These are phyloP conservation scores for Eupithecia subumbrata DNA, from an alignment of 2,888 invertebrate genomes.

Conservation along the genomic window DNA sequence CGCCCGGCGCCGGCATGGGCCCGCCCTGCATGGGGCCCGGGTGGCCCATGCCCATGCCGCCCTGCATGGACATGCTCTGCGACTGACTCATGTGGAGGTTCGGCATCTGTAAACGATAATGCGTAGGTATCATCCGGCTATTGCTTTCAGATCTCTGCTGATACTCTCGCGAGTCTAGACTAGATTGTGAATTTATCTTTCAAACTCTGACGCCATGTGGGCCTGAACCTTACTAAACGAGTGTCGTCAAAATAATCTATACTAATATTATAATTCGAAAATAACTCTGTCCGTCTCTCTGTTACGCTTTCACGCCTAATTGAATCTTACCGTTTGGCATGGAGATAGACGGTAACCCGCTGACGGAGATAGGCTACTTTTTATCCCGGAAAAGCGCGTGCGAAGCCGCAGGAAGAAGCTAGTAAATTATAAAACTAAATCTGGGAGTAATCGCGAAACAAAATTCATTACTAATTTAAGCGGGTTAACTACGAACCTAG, in stretches of 20 bases:
- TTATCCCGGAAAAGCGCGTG: no score
- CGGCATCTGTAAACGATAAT: slow-evolving; percentile 78
- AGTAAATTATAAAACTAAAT: neutral
- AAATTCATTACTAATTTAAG: no score
- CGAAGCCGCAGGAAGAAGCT: no score
- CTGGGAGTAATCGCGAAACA: neutral
- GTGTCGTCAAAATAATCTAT: no score
- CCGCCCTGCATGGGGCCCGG: slow-evolving; percentile 47
- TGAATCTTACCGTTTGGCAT: no score
- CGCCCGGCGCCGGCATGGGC: slow-evolving; percentile 55
- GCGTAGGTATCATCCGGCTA: neutral
- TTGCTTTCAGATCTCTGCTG: neutral
- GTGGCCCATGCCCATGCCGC: slow-evolving; percentile 59
- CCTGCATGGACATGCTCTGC: slow-evolving; percentile 85
- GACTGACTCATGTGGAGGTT: slow-evolving; percentile 89
- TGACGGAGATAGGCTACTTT: no score
- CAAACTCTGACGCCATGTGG: neutral
- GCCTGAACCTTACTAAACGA: neutral
- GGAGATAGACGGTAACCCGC: no score
- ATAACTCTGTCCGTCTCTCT: no score
- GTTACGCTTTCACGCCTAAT: no score
- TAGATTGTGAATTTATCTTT: neutral
- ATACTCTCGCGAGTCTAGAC: neutral
- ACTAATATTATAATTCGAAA: no score
- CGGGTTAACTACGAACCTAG: no score